These are phyloP conservation scores for Oreochromis niloticus DNA, from an alignment of 2,113 vertebrate genomes.

Conservation along the genomic window DNA sequence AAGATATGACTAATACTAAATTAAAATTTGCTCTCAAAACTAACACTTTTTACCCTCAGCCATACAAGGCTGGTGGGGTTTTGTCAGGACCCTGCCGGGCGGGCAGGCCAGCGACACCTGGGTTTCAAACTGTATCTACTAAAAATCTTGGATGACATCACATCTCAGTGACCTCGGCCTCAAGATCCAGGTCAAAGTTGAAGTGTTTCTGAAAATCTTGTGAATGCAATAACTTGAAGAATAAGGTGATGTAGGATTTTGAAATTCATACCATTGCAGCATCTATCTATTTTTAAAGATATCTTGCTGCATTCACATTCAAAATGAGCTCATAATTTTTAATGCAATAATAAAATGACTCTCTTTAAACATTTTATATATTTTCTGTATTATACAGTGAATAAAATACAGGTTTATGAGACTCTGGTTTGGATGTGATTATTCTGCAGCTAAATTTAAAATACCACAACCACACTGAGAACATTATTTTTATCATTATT, in stretches of 20 bases:
- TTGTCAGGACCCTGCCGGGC: not conserved
- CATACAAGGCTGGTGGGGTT: not conserved
- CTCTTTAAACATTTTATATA: not conserved
- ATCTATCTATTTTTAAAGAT: not conserved
- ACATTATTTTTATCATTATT: not conserved
- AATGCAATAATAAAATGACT: not conserved
- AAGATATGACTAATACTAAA: not conserved
- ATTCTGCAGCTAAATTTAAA: not conserved
- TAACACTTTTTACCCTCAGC: accelerated
- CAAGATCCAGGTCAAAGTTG: not conserved
- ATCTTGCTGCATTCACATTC: not conserved
- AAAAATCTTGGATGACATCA: not conserved
- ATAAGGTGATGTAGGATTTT: not conserved
- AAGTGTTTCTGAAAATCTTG: not conserved
- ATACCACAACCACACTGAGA: not conserved
- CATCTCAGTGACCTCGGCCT: not conserved
- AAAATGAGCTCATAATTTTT: not conserved
- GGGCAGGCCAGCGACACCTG: not conserved
- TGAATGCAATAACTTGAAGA: not conserved
- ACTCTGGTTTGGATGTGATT: not conserved
- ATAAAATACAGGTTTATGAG: not conserved
- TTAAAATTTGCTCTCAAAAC: not conserved
- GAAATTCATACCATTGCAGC: not conserved
- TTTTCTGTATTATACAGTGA: not conserved
- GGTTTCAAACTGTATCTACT: not conserved